Base-by-base conservation (phyloP, 2,888 invertebrate species). In the Silvanus unidentatus region DNA sequence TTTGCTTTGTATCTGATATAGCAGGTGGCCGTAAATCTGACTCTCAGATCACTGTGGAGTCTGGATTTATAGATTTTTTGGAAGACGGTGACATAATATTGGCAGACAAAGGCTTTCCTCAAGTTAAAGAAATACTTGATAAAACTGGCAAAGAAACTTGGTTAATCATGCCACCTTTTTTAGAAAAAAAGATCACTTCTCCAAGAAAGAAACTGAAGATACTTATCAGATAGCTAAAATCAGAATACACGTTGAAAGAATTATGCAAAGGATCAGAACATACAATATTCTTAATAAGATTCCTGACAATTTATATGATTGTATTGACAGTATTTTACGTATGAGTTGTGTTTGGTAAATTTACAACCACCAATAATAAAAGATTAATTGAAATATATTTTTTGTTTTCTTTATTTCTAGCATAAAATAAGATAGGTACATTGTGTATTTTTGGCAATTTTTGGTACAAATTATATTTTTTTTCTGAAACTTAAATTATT, bases 171-270 rank as follows among this genome's bases (percentile, higher is more conserved):
- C 44, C 44, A 3, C 39, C 39, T 14, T 38, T 37, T 38, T 22
- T 38, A 11, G 16, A 39, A 12, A 29, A 43, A 13, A n/a, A 9
- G 32, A 32, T 5, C 12, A 32, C 12, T 40, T 44, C 42, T 39
- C 44, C 27, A 28, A 28, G 28, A 36, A 47, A 30, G 29, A 41
- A 37, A 12, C 40, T 11, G 32, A 44, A 34, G 29, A 41, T 22
- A 40, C 43, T 11, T 38, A 46, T 27, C 5, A 22, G 9, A 32
- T 44, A n/a, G 47, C 44, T 6, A 44, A 41, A 34, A 38, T 47
- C 12, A 40, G 44, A 38, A 44, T 47, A 30, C 47, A 41, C 16
- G 34, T 47, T 29, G 47, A 47, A 37, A 16, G 47, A 16, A 38
- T 44, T 12, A 47, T 47, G 29, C 44, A 44, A 22, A 11, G 47